Conservation (phyloP, 30 jellyfish, hydroid and myxozoan genomes). For the Catostylus mosaicus region DNA sequence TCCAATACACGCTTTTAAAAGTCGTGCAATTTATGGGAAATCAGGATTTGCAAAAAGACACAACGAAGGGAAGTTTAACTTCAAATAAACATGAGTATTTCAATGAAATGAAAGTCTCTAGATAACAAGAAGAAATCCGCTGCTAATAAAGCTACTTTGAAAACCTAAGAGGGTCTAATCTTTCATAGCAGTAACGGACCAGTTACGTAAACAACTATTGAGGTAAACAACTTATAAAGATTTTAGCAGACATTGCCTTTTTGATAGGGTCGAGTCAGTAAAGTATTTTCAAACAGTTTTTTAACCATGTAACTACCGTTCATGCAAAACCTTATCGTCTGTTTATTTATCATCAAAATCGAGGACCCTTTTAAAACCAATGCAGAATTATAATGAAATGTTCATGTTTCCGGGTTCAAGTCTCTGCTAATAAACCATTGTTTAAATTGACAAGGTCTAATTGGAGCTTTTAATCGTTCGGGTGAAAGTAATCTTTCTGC, state of each 20-base stretch:
- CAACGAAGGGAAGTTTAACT: slow-evolving; percentile 15
- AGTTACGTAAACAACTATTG: slow-evolving; percentile 7
- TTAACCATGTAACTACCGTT: too few relatives aligned
- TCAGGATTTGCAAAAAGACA: slow-evolving; percentile 24
- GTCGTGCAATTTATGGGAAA: slow-evolving; percentile 20
- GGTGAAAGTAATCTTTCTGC: too few relatives aligned
- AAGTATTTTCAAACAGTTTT: too few relatives aligned
- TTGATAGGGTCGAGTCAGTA: too few relatives aligned
- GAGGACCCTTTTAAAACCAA: too few relatives aligned
- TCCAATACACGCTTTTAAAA: neutral
- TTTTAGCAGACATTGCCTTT: neutral
- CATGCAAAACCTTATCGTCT: too few relatives aligned
- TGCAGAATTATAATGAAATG: too few relatives aligned
- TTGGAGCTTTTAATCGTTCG: too few relatives aligned
- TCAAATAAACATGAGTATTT: slow-evolving; percentile 3
- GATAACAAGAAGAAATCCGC: slow-evolving; percentile 5
- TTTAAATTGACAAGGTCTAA: too few relatives aligned
- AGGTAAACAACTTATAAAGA: neutral
- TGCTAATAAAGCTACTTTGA: slow-evolving; percentile 5
- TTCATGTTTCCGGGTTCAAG: too few relatives aligned
- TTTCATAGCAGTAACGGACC: neutral
- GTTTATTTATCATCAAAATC: too few relatives aligned
- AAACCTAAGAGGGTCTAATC: neutral
- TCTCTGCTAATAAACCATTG: too few relatives aligned
- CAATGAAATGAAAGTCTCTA: slow-evolving; percentile 1